Evolutionary conservation across 2,797 vertebrate species (phyloP).

Genomic region (Eulemur mongoz): DNA sequence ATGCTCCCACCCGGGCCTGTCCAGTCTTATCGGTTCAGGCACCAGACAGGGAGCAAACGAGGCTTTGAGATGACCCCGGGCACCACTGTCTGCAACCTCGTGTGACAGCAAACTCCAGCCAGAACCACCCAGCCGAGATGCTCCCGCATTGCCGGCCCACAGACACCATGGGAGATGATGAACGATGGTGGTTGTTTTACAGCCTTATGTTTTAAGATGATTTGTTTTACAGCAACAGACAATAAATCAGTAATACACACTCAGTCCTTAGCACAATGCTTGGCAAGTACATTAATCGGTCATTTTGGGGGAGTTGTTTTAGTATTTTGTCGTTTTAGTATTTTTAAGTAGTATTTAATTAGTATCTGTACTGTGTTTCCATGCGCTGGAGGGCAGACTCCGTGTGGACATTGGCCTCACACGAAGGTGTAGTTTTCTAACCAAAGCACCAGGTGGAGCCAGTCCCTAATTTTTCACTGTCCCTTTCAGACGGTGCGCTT

Average conservation of each 20-base stretch:
- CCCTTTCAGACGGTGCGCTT: neutral
- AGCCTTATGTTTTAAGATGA: neutral
- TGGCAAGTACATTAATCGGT: neutral
- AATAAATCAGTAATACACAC: neutral
- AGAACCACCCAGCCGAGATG: neutral
- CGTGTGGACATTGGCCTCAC: neutral
- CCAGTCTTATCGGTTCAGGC: neutral
- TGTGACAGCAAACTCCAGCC: neutral
- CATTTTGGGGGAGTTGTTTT: neutral
- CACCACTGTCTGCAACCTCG: neutral
- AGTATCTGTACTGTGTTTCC: neutral
- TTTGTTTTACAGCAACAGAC: neutral
- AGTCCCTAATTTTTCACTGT: conserved; percentile 51
- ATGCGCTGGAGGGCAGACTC: neutral
- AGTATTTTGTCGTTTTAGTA: neutral
- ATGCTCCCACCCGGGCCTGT: no score
- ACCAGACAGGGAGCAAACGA: neutral
- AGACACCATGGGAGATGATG: neutral
- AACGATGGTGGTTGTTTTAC: neutral
- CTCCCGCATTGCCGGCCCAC: neutral
- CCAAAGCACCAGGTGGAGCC: neutral
- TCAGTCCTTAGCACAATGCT: neutral
- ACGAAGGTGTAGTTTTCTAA: neutral
- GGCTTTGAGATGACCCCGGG: neutral
- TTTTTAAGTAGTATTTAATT: neutral